Base-by-base conservation (phyloP, 2,113 vertebrate species). In the Caracal caracal region DNA sequence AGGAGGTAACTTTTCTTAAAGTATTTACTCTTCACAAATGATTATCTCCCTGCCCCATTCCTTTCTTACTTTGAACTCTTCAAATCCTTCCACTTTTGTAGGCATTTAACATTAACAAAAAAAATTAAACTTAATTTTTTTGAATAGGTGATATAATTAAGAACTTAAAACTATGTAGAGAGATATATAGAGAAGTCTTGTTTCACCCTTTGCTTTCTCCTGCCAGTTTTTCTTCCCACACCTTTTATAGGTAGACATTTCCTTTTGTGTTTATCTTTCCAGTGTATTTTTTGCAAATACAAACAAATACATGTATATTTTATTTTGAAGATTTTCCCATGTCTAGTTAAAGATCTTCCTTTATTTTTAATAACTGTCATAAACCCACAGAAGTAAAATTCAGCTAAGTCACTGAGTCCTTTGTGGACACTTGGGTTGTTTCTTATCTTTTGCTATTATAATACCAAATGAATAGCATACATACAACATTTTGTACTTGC, bases 21-120 rank as follows among this genome's bases (percentile, higher is more conserved):
- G 15, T 95, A 63, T 83, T 93, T 79, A 76, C 15, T 68, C n/a
- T 89, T 76, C 17, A 85, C n/a, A 94, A 93, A 81, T 82, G 24
- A 61, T 76, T 20, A 40, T 82, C 11, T 33, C 3, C 19, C 28
- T 33, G 37, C 16, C 15, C 53, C 17, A 75, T 75, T 75, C 47
- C 79, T 79, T 86, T 59, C 17, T 82, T 80, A 80, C 20, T 86
- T 89, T 95, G 65, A 88, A 91, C 22, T 5, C 24, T 80, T 96
- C n/a, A 84, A 13, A 37, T 85, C 15, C 16, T 94, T 95, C 66
- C 1, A 63, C 8, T 85, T 70, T 80, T 43, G 35, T 66, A 92
- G 47, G 28, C 53, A 26, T 93, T 94, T 70, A 86, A 71, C 30
- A 68, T 89, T 61, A 43, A 43, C 20, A 63, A 78, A 94, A 78